phyloP scores from a whole-genome alignment of 2,797 vertebrate species.

The Crenichthys baileyi region DNA sequence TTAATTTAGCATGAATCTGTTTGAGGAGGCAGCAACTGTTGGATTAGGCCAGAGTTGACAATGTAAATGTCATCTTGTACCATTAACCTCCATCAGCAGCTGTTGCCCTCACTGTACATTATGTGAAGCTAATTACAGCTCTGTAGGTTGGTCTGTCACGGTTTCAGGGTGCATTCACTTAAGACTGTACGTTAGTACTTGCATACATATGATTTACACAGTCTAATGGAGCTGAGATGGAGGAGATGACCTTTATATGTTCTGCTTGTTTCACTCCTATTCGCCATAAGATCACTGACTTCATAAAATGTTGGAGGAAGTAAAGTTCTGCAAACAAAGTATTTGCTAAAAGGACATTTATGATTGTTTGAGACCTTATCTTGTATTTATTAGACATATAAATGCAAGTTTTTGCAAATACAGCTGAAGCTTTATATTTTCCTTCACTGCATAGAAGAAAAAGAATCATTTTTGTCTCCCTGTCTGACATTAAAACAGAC shows the following conservation, averaged over 20 bases:
- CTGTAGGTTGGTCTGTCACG: conserved; percentile 5
- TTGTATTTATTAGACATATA: too few species aligned
- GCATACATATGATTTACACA: conserved; percentile 37
- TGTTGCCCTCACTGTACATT: conserved; percentile 54
- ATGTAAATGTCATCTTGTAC: conserved; percentile 42
- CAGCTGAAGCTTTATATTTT: background rate
- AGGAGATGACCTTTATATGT: background rate
- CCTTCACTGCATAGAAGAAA: background rate
- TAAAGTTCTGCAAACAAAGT: background rate
- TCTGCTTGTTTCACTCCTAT: background rate
- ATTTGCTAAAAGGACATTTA: background rate
- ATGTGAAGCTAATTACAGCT: conserved; percentile 64
- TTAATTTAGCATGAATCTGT: conserved; percentile 7
- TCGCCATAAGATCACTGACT: background rate
- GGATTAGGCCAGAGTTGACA: conserved; percentile 29
- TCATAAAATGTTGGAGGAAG: background rate
- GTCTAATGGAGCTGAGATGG: conserved; percentile 37
- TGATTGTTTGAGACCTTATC: background rate
- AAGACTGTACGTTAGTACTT: conserved; percentile 10
- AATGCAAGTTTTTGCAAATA: background rate
- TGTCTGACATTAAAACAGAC: background rate
- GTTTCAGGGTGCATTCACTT: conserved; percentile 25
- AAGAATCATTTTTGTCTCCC: background rate
- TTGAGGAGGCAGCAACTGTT: background rate
- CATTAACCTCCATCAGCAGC: conserved; percentile 69